Conservation (phyloP, 2,888 invertebrate genomes). For the Tineola bisselliella region DNA sequence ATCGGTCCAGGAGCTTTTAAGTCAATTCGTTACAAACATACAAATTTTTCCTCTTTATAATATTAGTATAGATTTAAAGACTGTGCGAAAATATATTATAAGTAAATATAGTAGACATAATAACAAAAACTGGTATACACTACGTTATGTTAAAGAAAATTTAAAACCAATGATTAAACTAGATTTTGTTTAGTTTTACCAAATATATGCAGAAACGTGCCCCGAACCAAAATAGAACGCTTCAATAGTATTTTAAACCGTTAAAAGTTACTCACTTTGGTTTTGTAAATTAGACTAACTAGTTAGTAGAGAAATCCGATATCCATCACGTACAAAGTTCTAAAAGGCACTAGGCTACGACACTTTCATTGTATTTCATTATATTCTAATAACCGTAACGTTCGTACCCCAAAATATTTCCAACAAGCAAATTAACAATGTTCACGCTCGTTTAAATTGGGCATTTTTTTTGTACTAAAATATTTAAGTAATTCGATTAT, state of each 20-base stretch:
- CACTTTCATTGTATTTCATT: not conserved
- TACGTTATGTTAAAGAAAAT: too few species aligned
- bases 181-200: too few species aligned
- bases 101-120: too few species aligned
- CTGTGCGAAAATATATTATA: too few species aligned
- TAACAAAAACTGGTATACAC: too few species aligned
- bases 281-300: not conserved
- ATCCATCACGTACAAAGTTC: not conserved
- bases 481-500: not conserved
- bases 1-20: too few species aligned
- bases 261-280: not conserved
- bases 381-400: too few species aligned
- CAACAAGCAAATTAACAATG: not conserved
- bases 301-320: not conserved
- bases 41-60: too few species aligned
- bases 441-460: not conserved
- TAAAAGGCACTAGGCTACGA: constrained; percentile 2
- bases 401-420: not conserved
- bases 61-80: too few species aligned
- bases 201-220: too few species aligned
- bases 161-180: too few species aligned
- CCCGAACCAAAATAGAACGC: not conserved
- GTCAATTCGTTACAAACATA: too few species aligned
- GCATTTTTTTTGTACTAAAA: not conserved
- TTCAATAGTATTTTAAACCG: not conserved